Percentiles rank a stretch among this genome's conserved stretches.
phyloP scores from a whole-genome alignment of 2,113 vertebrate genomes.

The Centropus bengalensis region DNA sequence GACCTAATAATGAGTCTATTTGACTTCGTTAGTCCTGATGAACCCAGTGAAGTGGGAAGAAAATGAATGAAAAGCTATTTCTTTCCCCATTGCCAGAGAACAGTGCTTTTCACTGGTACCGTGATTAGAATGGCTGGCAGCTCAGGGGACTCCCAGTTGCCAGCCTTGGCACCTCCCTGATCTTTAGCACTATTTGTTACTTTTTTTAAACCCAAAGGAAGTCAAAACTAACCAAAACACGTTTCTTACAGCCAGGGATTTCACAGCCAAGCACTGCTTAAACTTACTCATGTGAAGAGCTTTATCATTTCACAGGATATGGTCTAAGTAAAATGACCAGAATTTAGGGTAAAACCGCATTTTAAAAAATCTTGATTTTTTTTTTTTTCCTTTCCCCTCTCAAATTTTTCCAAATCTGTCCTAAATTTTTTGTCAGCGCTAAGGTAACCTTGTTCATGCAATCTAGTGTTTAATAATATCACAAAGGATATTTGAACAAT shows the following conservation, averaged over 20 bases:
- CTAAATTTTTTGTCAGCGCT: not conserved
- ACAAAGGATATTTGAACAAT: conserved; percentile 11
- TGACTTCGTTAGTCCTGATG: not conserved
- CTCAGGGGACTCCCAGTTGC: conserved; percentile 13
- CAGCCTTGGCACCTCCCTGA: conserved; percentile 59
- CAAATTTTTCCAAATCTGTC: not conserved
- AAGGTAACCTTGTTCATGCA: not conserved
- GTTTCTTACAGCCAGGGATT: conserved; percentile 8
- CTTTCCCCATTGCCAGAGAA: not conserved
- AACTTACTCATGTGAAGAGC: not conserved
- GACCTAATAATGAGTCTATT: not conserved
- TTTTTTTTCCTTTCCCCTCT: not conserved
- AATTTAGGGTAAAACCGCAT: not conserved
- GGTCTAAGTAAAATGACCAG: conserved; percentile 4
- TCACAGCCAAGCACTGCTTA: conserved; percentile 3
- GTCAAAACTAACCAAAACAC: conserved; percentile 57
- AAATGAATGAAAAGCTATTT: conserved; percentile 41
- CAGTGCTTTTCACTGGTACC: not conserved
- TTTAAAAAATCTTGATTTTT: not conserved
- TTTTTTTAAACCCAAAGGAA: conserved; percentile 63
- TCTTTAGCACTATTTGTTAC: conserved; percentile 56
- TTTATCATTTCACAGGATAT: not conserved
- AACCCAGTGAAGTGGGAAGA: not conserved
- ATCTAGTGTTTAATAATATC: not conserved
- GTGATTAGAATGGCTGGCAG: conserved; percentile 37